Percentiles rank a stretch among this genome's conserved stretches.
Conservation (phyloP, 2,113 vertebrate genomes). For the Spilogale gracilis region DNA sequence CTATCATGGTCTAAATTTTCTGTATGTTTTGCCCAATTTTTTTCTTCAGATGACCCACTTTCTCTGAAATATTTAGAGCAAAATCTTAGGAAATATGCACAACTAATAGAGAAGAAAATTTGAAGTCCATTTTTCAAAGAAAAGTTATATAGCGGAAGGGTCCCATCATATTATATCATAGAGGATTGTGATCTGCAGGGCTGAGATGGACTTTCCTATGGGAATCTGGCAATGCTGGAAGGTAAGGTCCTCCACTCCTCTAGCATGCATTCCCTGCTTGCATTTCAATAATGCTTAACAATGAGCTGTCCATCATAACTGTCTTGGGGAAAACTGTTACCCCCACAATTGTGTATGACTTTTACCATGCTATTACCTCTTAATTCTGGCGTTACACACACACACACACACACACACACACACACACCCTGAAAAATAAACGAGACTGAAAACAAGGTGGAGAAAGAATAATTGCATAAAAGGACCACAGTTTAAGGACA, state of each 20-base stretch:
- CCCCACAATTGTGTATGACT: neutral
- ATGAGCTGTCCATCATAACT: neutral
- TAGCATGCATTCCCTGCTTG: neutral
- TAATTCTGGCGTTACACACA: neutral
- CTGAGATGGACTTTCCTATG: neutral
- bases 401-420: neutral
- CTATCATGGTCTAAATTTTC: neutral
- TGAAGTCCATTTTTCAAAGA: conserved; percentile 34
- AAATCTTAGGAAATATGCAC: conserved; percentile 21
- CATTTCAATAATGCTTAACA: neutral
- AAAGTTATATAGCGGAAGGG: neutral
- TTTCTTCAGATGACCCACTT: conserved; percentile 47
- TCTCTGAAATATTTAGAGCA: conserved; percentile 6
- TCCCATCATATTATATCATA: neutral
- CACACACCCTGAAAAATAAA: neutral
- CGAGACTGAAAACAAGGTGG: neutral
- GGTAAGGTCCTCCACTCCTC: neutral
- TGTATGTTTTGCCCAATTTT: neutral
- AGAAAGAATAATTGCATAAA: neutral
- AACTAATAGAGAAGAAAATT: conserved; percentile 31
- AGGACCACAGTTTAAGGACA: neutral
- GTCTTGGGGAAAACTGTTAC: neutral
- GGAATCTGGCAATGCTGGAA: neutral
- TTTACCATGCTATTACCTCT: neutral
- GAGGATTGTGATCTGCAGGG: neutral